phyloP scores from a whole-genome alignment of 2,113 vertebrate species.

The Phalacrocorax pelagicus region DNA sequence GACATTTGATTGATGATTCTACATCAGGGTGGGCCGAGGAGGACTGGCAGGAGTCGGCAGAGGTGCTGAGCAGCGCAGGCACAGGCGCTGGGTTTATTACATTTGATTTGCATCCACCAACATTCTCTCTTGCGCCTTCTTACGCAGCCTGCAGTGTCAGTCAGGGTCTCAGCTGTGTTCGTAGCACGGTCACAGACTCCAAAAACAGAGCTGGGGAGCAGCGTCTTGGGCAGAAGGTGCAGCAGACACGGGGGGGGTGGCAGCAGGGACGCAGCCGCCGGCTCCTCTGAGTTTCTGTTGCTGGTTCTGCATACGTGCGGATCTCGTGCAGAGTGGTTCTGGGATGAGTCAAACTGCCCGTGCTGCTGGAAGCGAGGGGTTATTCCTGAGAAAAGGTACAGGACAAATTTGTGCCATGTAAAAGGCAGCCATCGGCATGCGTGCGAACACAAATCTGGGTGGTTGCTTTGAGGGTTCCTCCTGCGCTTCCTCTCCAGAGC shows the following conservation, averaged over 20 bases:
- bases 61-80: neutral
- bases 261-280: accelerated
- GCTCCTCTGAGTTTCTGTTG: neutral
- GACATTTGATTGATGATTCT: too few species aligned
- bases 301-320: accelerated
- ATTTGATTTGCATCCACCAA: neutral
- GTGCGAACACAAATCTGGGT: accelerated
- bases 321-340: neutral
- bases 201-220: neutral
- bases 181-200: neutral
- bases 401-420: neutral
- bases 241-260: accelerated
- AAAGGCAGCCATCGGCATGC: neutral
- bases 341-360: neutral
- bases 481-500: neutral
- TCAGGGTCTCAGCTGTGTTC: accelerated
- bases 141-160: neutral
- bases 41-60: neutral
- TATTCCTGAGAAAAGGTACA: neutral
- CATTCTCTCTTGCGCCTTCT: neutral
- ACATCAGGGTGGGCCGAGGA: neutral
- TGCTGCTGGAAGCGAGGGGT: neutral
- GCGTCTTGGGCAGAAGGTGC: neutral
- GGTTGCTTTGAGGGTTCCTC: neutral
- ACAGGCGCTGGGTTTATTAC: neutral